These are phyloP conservation scores for Drosophila kohkoa DNA, from an alignment of 1,140 invertebrate genomes.

Conservation along the genomic window DNA sequence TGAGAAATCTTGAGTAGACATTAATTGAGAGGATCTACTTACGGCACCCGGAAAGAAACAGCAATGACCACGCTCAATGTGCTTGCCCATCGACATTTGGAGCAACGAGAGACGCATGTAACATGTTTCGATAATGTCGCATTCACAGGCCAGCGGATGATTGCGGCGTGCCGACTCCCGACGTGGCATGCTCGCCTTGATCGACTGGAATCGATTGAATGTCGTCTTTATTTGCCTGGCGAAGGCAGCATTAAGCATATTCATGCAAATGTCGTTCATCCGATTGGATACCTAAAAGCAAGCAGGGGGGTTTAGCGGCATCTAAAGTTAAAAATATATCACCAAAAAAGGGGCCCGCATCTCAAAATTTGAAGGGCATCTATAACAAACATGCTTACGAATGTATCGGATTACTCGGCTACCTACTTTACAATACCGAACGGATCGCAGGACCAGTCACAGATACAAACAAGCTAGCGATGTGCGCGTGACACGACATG, in stretches of 20 bases:
- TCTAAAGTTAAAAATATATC: slow-evolving; percentile 6
- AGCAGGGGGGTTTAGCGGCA: slow-evolving; percentile 17
- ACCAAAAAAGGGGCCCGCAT: slow-evolving; percentile 40
- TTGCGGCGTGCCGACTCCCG: slow-evolving; percentile 93
- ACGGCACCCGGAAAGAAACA: slow-evolving; percentile 96
- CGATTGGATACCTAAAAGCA: slow-evolving; percentile 89
- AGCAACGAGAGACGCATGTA: slow-evolving; percentile 94
- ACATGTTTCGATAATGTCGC: slow-evolving; percentile 94
- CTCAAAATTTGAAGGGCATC: slow-evolving; percentile 30
- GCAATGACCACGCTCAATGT: slow-evolving; percentile 95
- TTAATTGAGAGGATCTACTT: slow-evolving; percentile 64
- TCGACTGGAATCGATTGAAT: slow-evolving; percentile 91
- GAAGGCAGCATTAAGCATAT: slow-evolving; percentile 92
- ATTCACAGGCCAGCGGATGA: slow-evolving; percentile 93
- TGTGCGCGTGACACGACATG: slow-evolving; percentile 13
- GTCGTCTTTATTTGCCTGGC: slow-evolving; percentile 92
- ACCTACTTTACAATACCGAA: slow-evolving; percentile 46
- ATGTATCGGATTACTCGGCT: slow-evolving; percentile 77
- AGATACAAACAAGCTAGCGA: slow-evolving; percentile 12
- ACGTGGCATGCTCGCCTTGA: slow-evolving; percentile 95
- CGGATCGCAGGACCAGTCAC: slow-evolving; percentile 1
- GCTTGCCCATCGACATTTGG: slow-evolving; percentile 96
- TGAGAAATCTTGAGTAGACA: background rate
- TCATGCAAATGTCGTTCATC: slow-evolving; percentile 91
- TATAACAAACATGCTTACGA: background rate